Percentiles rank a stretch among this genome's conserved stretches.
These are phyloP conservation scores for Leptopilina myrica DNA, from an alignment of 2,888 invertebrate genomes.

Conservation along the genomic window DNA sequence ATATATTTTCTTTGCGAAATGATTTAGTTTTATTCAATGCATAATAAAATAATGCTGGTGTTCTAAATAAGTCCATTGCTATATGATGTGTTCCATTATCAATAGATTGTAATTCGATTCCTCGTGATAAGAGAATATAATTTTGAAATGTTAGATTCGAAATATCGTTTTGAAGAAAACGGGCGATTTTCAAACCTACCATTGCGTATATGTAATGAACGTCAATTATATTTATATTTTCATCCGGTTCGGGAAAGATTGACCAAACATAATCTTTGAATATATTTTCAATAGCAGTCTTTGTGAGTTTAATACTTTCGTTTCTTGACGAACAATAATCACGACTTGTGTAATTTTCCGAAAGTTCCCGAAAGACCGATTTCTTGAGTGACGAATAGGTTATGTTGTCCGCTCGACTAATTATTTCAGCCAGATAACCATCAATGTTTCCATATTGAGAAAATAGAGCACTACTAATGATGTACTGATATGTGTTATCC, in stretches of 20 bases:
- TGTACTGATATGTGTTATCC: background rate
- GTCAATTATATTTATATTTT: background rate
- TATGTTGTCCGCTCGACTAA: background rate
- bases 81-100: background rate
- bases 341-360: too few species aligned
- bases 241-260: background rate
- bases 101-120: background rate
- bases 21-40: background rate
- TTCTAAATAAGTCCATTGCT: background rate
- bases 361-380: too few species aligned
- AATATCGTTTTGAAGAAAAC: background rate
- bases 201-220: background rate
- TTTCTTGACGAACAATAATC: background rate
- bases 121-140: background rate
- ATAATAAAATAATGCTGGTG: background rate
- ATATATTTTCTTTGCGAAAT: background rate
- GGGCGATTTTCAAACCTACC: background rate
- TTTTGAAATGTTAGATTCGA: background rate
- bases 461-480: background rate
- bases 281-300: background rate
- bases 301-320: background rate
- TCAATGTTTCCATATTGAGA: background rate
- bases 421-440: background rate
- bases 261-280: background rate
- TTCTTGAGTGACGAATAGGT: too few species aligned